Evolutionary conservation across 2,113 vertebrate genomes (phyloP).

Genomic region (Pungitius pungitius): DNA sequence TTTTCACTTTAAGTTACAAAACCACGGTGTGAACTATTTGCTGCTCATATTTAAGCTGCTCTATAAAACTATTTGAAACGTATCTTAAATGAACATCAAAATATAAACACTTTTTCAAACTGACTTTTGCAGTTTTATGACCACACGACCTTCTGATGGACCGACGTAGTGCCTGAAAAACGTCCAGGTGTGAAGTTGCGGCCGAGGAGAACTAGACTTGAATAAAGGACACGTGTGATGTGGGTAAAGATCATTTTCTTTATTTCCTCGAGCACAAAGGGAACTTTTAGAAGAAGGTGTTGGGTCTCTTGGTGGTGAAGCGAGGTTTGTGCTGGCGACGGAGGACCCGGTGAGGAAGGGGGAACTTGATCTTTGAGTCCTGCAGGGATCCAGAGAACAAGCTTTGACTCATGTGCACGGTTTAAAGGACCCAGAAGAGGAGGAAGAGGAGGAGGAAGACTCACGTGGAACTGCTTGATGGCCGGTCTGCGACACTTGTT

Average conservation of each 20-base stretch:
- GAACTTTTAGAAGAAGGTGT: constrained; percentile 91
- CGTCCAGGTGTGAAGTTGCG: too few species aligned
- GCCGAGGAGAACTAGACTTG: too few species aligned
- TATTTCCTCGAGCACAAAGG: constrained; percentile 54
- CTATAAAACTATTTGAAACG: too few species aligned
- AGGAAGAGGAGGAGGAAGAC: constrained; percentile 50
- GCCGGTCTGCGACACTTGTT: constrained; percentile 96
- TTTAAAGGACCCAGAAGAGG: too few species aligned
- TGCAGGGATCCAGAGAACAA: constrained; percentile 56
- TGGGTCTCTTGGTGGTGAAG: constrained; percentile 99
- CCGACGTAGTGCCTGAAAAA: too few species aligned
- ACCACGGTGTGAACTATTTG: too few species aligned
- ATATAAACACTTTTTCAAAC: too few species aligned
- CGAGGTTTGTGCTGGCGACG: constrained; percentile 97
- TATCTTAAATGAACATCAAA: too few species aligned
- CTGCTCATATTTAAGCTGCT: too few species aligned
- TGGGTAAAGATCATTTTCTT: constrained; percentile 77
- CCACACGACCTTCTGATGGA: too few species aligned
- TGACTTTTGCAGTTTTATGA: too few species aligned
- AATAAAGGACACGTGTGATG: neutral
- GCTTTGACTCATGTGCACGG: constrained; percentile 22
- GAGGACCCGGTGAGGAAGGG: constrained; percentile 94
- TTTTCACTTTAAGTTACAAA: too few species aligned
- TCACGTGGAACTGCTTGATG: constrained; percentile 99
- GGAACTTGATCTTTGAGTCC: constrained; percentile 99